These are phyloP conservation scores for Leptopilina clavipes DNA, from an alignment of 1,140 invertebrate species.

Conservation along the genomic window DNA sequence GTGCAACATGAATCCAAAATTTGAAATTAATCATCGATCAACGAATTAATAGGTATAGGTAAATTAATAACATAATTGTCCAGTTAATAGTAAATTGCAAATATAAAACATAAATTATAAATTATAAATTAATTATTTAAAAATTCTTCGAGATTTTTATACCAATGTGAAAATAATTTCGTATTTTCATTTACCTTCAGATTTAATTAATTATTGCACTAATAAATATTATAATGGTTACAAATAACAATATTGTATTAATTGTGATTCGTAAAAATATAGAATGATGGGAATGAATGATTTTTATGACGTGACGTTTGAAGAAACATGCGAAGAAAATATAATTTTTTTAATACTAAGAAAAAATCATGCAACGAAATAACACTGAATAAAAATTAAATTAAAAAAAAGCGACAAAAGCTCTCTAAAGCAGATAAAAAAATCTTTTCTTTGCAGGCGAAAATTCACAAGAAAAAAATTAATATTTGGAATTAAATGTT, in stretches of 20 bases:
- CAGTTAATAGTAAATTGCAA: no score
- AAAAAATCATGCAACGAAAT: neutral
- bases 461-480: neutral
- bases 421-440: neutral
- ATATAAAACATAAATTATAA: no score
- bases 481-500: neutral
- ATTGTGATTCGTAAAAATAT: no score
- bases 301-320: neutral
- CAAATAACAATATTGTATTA: no score
- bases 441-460: constrained; percentile 41
- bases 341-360: neutral
- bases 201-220: no score
- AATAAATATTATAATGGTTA: no score
- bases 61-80: no score
- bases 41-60: neutral
- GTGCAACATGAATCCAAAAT: constrained; percentile 1
- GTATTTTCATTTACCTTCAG: neutral
- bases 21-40: no score
- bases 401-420: neutral
- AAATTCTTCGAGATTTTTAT: no score
- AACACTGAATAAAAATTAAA: neutral
- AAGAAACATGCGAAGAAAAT: neutral
- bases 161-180: neutral
- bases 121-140: no score
- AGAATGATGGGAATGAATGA: neutral